Conservation (phyloP, 2,888 invertebrate species). For the Carterocephalus palaemon region DNA sequence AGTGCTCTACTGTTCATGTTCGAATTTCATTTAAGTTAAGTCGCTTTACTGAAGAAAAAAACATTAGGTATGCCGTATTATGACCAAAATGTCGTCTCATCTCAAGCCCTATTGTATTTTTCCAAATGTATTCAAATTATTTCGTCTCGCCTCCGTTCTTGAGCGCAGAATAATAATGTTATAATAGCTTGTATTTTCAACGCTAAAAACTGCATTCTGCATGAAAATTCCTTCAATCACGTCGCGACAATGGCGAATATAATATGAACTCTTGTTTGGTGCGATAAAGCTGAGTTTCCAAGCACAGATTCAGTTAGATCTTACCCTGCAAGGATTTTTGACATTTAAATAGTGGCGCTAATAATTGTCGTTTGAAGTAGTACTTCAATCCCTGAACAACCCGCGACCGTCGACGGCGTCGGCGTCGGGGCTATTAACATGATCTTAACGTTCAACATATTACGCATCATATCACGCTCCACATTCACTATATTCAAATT, state of each 20-base stretch:
- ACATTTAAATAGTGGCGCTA: conserved; percentile 14
- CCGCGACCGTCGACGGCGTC: neutral
- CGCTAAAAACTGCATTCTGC: conserved; percentile 6
- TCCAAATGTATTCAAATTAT: conserved; percentile 13
- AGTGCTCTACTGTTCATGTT: too few species aligned
- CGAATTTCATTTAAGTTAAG: too few species aligned
- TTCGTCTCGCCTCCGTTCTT: conserved; percentile 13
- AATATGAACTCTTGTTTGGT: neutral
- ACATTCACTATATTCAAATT: too few species aligned
- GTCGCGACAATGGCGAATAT: neutral
- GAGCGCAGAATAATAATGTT: conserved; percentile 9
- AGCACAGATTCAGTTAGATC: neutral
- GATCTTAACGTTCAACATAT: too few species aligned
- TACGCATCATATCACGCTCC: too few species aligned
- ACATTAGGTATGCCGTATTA: too few species aligned
- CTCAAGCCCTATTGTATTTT: conserved; percentile 1
- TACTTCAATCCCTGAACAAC: neutral
- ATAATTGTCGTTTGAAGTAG: conserved; percentile 1
- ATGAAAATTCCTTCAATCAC: conserved; percentile 2
- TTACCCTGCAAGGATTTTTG: conserved; percentile 2
- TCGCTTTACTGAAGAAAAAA: too few species aligned
- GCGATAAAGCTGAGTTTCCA: conserved; percentile 8
- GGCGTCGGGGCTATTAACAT: neutral
- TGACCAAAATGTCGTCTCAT: conserved; percentile 5
- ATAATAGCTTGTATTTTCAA: conserved; percentile 17